Base-by-base conservation (phyloP, 2,797 vertebrate species). In the Pyrocephalus nanus region DNA sequence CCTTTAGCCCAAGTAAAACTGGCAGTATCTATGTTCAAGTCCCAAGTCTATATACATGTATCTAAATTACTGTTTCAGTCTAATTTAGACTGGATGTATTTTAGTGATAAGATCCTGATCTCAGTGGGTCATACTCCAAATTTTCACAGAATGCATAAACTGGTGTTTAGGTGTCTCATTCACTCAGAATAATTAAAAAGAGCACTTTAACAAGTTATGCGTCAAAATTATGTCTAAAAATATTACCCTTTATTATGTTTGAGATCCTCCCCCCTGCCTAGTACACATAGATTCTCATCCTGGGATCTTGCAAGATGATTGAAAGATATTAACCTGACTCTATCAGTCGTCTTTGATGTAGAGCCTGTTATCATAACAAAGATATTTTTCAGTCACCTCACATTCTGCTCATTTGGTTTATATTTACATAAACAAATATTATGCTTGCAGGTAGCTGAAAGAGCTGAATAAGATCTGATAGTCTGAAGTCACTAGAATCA, bases 241-340 rank as follows among this genome's bases (percentile, higher is more conserved):
- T 36, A 22, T 8, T 72, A 55, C 4, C 4, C 53, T 88, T 87
- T 48, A 36, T 36, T 45, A 12, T 45, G 12, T 15, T 76, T 80
- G 16, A 9, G 12, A 45, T 84, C 14, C 2, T 18, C 4, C 8
- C 7, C 9, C 6, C 2, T 6, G 3, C 9, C 20, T 38, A n/a
- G 18, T 53, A n/a, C 6, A 7, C 9, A 22, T 2, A 47, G 22
- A 40, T 80, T 87, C 15, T 70, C 23, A 66, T 53, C 25, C 20
- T n/a, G 34, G 11, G 18, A 7, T 8, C 17, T 57, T 74, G 22
- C 16, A 71, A 58, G 19, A 16, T 47, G 21, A 26, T 27, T 48
- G n/a, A 47, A 48, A 38, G 15, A 23, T 53, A 40, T 20, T 86
- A 65, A 88, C 12, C 15, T 42, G 40, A 10, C 15, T 88, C 32